phyloP scores from a whole-genome alignment of 2,113 vertebrate species.

The Mellivora capensis region DNA sequence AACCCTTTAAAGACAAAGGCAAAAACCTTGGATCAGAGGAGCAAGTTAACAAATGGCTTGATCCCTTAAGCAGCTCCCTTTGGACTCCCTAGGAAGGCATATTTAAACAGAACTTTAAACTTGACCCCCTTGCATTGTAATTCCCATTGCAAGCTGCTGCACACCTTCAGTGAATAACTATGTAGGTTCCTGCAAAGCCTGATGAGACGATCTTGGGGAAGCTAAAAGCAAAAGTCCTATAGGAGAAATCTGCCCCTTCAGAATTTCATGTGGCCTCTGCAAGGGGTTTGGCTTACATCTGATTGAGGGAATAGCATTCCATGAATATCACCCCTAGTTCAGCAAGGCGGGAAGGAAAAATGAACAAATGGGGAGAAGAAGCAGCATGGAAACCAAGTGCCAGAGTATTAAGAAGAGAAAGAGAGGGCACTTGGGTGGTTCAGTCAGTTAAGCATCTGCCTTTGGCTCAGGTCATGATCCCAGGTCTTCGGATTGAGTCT shows the following conservation, averaged over 20 bases:
- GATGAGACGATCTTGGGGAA: not conserved
- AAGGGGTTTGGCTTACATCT: not conserved
- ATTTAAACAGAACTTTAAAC: not conserved
- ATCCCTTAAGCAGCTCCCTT: not conserved
- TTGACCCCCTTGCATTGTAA: not conserved
- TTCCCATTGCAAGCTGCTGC: not conserved
- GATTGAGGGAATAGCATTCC: not conserved
- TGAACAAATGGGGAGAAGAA: not conserved
- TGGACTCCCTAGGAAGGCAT: not conserved
- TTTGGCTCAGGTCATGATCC: no score
- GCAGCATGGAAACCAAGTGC: not conserved
- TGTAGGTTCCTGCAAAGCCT: not conserved
- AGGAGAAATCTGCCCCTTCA: not conserved
- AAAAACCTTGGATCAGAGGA: not conserved
- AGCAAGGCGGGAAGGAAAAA: not conserved
- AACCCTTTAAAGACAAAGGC: not conserved
- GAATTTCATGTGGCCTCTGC: not conserved
- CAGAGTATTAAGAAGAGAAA: not conserved
- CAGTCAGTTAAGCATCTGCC: no score
- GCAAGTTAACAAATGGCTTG: not conserved
- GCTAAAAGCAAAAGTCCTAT: not conserved
- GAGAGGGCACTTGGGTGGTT: no score
- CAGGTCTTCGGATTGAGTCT: no score
- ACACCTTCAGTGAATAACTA: not conserved
- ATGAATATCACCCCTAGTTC: not conserved